Conservation (phyloP, 2,113 vertebrate genomes). For the Cyphomyrus plagiostoma region DNA sequence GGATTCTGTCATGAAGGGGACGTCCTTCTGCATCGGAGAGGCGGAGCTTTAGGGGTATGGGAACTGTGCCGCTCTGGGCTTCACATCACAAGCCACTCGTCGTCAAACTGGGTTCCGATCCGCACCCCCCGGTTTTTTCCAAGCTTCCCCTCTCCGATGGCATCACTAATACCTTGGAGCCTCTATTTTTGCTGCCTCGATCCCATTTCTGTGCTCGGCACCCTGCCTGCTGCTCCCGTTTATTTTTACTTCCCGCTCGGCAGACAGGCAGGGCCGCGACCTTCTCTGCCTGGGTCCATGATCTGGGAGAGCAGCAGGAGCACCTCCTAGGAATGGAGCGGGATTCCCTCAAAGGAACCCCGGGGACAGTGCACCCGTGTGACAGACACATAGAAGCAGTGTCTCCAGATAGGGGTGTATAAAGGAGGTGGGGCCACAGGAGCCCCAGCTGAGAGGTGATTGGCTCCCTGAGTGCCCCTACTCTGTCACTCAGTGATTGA, state of each 20-base stretch:
- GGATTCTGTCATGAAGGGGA: background rate
- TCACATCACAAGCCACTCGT: background rate
- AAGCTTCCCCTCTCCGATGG: background rate
- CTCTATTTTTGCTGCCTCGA: constrained; percentile 22
- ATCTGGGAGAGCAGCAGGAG: background rate
- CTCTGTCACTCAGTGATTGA: background rate
- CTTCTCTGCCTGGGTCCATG: background rate
- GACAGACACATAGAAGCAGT: background rate
- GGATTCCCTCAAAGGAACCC: background rate
- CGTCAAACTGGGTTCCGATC: background rate
- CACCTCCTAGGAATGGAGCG: background rate
- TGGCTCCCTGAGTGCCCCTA: background rate
- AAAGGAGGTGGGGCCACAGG: background rate
- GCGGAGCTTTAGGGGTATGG: background rate
- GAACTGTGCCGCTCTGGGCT: no score
- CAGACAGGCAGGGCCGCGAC: background rate
- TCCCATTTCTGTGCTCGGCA: constrained; percentile 12
- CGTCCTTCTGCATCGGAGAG: background rate
- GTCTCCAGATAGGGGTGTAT: background rate
- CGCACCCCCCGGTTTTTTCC: background rate
- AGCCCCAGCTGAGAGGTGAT: background rate
- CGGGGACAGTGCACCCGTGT: background rate
- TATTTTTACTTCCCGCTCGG: background rate
- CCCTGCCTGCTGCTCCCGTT: constrained; percentile 1
- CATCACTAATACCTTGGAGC: constrained; percentile 17